These are phyloP conservation scores for Drosophila bocki DNA, from an alignment of 1,140 invertebrate species.

Conservation along the genomic window DNA sequence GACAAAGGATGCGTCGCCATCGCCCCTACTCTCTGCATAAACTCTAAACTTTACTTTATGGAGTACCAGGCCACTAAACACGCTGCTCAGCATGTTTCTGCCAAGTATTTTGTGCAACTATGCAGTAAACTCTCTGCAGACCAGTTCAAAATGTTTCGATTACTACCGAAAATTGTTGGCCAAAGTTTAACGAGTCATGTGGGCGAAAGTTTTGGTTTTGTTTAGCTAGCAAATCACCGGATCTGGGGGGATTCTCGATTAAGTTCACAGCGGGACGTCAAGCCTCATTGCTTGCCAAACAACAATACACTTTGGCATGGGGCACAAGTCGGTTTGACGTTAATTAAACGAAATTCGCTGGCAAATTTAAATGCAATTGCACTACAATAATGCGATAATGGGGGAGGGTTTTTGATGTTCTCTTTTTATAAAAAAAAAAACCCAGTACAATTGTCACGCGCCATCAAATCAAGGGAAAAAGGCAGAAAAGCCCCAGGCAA, in stretches of 20 bases:
- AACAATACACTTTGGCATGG: constrained; percentile 49
- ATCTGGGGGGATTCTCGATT: constrained; percentile 10
- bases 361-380: constrained; percentile 83
- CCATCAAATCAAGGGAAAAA: constrained; percentile 72
- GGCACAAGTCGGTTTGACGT: constrained; percentile 49
- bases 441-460: constrained; percentile 76
- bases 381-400: constrained; percentile 59
- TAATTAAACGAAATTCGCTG: constrained; percentile 80
- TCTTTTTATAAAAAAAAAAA: constrained; percentile 1
- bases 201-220: constrained; percentile 27
- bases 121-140: constrained; percentile 51
- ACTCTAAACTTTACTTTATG: constrained; percentile 14
- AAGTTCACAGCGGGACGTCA: constrained; percentile 51
- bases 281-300: constrained; percentile 60
- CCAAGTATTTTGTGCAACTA: constrained; percentile 69
- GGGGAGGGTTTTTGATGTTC: not conserved
- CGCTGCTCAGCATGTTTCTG: constrained; percentile 37
- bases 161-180: constrained; percentile 64
- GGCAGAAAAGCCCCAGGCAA: constrained; percentile 31
- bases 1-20: constrained; percentile 53
- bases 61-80: constrained; percentile 18
- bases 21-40: constrained; percentile 44
- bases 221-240: constrained; percentile 35
- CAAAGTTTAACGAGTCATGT: constrained; percentile 34
- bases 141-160: constrained; percentile 64